Base-by-base conservation (phyloP, 2,113 vertebrate genomes). In the Neodontobutis hainanensis region DNA sequence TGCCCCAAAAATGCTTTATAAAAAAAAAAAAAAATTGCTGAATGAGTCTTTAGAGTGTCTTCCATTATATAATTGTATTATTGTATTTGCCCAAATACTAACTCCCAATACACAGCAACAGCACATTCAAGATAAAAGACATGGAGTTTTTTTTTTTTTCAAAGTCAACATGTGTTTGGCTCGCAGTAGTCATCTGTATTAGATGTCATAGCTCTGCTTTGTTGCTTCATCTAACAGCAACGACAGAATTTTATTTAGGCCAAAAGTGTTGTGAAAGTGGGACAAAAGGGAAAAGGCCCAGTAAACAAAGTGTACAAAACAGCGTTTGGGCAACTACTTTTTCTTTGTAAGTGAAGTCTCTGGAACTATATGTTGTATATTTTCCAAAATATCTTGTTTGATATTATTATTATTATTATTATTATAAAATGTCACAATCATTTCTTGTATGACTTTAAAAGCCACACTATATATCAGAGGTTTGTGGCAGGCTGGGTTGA, bases 221-320 rank as follows among this genome's bases (percentile, higher is more conserved):
- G 44, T 79, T 75, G 73, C 65, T 68, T 65, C 65, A 79, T 35
- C 77, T 56, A 67, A 61, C 67, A 11, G 12, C 0, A n/a, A 61
- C 76, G 4, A 53, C 40, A 63, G 47, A 68, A 36, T 6, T 27
- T 12, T 19, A 14, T 68, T 47, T 56, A 35, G 36, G n/a, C 48
- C 67, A 34, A 64, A 27, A 11, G 46, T 46, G 45, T 86, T 84
- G 58, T 4, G 73, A 68, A 89, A 87, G 57, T 56, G 38, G 66
- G 62, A 49, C 55, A 85, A 65, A 83, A 66, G 66, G 48, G 34
- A 53, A 40, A 40, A 40, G 8, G 38, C 38, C 19, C 19, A 27
- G 19, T 27, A 27, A 27, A 27, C 19, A 27, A 27, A 27, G 19
- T 27, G 19, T 27, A 27, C 1, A 27, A 27, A 27, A 27, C 19